Percentiles rank a stretch among this genome's conserved stretches.
Conservation (phyloP, 2,113 vertebrate genomes). For the Ochotona princeps region DNA sequence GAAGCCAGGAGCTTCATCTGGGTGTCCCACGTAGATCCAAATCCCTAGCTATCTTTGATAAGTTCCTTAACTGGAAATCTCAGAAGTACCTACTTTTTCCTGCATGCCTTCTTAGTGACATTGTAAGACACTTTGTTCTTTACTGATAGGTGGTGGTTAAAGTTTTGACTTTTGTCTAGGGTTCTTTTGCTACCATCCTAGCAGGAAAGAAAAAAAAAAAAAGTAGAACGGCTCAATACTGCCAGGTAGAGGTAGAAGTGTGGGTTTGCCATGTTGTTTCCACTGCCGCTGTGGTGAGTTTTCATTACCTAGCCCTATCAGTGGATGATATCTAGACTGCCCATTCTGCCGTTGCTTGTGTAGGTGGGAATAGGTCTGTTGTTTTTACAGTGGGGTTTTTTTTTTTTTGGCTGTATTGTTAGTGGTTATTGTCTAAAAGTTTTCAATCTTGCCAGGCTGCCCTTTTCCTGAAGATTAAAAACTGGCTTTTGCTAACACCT, state of each 20-base stretch:
- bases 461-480: neutral
- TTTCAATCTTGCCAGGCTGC: neutral
- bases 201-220: neutral
- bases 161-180: neutral
- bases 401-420: neutral
- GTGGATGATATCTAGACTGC: neutral
- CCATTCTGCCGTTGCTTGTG: neutral
- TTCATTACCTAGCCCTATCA: neutral
- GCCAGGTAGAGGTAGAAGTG: neutral
- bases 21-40: no score
- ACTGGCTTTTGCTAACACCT: neutral
- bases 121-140: neutral
- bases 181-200: neutral
- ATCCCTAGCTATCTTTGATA: neutral
- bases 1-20: no score
- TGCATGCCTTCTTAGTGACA: neutral
- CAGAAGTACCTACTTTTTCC: neutral
- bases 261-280: neutral
- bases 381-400: neutral
- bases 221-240: neutral
- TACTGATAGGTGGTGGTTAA: neutral
- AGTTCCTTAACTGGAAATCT: neutral
- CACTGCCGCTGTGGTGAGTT: neutral
- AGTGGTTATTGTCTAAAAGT: neutral
- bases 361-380: neutral